These are phyloP conservation scores for Callyntrura guangdongensis DNA, from an alignment of 2,888 invertebrate species.

Conservation along the genomic window DNA sequence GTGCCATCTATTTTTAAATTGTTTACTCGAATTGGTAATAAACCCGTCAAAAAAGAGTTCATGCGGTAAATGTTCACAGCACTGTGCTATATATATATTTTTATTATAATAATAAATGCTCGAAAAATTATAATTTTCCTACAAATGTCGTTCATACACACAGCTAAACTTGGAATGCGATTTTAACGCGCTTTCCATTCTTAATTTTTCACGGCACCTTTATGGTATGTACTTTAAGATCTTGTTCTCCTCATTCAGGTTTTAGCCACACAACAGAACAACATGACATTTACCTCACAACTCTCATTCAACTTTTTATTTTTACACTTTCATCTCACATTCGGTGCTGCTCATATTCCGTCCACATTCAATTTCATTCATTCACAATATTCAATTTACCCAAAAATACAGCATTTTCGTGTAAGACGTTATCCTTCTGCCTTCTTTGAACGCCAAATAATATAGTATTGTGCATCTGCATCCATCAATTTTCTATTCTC, in stretches of 20 bases:
- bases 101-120: background rate
- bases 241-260: conserved; percentile 59
- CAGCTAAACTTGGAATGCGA: background rate
- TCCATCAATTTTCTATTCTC: conserved; percentile 67
- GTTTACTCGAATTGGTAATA: no score
- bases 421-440: conserved; percentile 58
- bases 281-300: conserved; percentile 59
- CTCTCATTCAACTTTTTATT: conserved; percentile 65
- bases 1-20: no score
- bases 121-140: background rate
- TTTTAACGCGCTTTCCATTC: conserved; percentile 40
- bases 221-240: background rate
- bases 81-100: no score
- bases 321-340: conserved; percentile 17
- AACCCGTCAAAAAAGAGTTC: no score
- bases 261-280: conserved; percentile 43
- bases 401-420: conserved; percentile 56
- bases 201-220: conserved; percentile 29
- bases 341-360: conserved; percentile 52
- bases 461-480: conserved; percentile 32
- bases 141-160: background rate
- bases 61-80: no score
- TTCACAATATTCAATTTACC: conserved; percentile 56
- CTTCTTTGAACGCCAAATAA: background rate
- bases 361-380: conserved; percentile 51